Percentiles rank a stretch among this genome's conserved stretches.
phyloP scores from a whole-genome alignment of 2,797 vertebrate species.

The Hydrophis major region DNA sequence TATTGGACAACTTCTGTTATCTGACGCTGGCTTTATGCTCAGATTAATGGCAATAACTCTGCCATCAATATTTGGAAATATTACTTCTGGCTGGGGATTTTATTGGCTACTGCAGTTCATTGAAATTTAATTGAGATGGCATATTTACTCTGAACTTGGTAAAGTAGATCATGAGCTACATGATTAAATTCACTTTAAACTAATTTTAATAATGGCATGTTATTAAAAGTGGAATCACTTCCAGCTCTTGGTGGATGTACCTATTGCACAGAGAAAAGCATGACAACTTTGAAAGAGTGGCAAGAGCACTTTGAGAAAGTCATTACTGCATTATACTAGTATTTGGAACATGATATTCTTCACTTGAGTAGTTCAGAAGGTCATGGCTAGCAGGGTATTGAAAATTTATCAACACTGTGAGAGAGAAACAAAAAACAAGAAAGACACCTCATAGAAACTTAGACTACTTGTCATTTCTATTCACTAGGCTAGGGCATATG shows the following conservation, averaged over 20 bases:
- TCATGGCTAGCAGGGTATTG: conserved; percentile 63
- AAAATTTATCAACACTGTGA: conserved; percentile 65
- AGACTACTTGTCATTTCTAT: conserved; percentile 62
- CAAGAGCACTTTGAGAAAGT: conserved; percentile 60
- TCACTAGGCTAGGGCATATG: conserved; percentile 35
- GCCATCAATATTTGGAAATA: conserved; percentile 60
- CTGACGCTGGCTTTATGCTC: conserved; percentile 38
- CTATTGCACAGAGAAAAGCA: conserved; percentile 45
- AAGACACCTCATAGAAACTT: conserved; percentile 22
- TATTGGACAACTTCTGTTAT: neutral
- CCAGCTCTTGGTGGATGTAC: conserved; percentile 44
- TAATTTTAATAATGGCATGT: conserved; percentile 67
- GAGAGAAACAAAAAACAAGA: conserved; percentile 43
- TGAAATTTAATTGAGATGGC: conserved; percentile 67
- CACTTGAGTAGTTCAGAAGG: conserved; percentile 66
- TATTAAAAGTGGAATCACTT: conserved; percentile 59
- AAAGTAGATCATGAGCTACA: conserved; percentile 59
- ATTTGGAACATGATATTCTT: conserved; percentile 62
- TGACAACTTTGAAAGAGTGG: conserved; percentile 64
- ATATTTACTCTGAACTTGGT: conserved; percentile 60
- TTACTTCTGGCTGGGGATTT: conserved; percentile 56
- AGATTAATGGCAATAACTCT: conserved; percentile 54
- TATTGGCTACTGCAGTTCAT: conserved; percentile 64
- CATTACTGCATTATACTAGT: conserved; percentile 55
- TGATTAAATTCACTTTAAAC: conserved; percentile 63